A percentile compares a stretch with the other conserved stretches of the same genome.
Evolutionary conservation across 2,113 vertebrate species (phyloP).

Genomic region (Verasper variegatus): DNA sequence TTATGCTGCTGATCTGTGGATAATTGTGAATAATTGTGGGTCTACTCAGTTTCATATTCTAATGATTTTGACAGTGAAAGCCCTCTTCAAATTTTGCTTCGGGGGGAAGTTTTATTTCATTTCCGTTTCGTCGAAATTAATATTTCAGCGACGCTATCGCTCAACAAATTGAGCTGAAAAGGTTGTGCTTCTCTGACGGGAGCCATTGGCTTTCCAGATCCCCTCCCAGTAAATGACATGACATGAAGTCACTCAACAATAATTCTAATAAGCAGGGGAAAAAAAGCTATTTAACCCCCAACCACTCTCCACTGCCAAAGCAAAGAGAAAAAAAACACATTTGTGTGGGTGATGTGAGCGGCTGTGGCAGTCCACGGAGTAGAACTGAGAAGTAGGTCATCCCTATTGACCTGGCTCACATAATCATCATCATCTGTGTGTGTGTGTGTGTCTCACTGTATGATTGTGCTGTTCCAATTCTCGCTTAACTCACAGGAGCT

Average conservation of each 20-base stretch:
- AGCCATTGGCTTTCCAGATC: background rate
- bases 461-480: conserved; percentile 51
- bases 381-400: conserved; percentile 81
- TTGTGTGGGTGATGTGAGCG: conserved; percentile 69
- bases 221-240: background rate
- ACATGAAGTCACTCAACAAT: conserved; percentile 13
- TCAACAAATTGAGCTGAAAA: conserved; percentile 27
- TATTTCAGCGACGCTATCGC: background rate
- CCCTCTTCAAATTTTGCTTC: background rate
- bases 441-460: conserved; percentile 42
- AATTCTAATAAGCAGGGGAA: background rate
- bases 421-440: conserved; percentile 65
- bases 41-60: background rate
- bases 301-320: background rate
- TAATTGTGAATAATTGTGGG: conserved; percentile 6
- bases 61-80: background rate
- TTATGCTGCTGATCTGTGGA: conserved; percentile 7
- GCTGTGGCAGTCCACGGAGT: conserved; percentile 69
- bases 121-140: conserved; percentile 3
- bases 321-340: conserved; percentile 55
- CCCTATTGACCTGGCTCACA: conserved; percentile 75
- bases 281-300: conserved; percentile 18
- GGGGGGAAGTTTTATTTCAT: background rate
- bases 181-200: background rate
- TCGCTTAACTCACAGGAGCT: conserved; percentile 32